Evolutionary conservation across 1,140 invertebrate genomes (phyloP), one percentile per base, ranked within the genome.

Genomic region (Megalonaias nervosa): DNA sequence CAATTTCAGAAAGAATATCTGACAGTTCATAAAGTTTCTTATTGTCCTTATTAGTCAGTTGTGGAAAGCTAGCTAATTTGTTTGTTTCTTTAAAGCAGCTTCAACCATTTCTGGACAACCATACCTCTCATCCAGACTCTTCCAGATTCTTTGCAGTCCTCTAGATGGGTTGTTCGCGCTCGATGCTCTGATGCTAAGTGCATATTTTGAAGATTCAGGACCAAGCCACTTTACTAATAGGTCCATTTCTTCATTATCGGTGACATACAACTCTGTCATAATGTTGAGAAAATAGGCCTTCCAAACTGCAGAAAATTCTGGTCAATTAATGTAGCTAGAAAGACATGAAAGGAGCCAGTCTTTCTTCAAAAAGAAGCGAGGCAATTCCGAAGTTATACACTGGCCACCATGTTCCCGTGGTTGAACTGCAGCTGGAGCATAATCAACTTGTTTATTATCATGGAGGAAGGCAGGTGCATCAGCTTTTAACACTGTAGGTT

Each of bases 191-290:
- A 75, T 67, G 31, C 38, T 70, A 15, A 66, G 31, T 21, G 74
- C 74, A 23, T 78, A 65, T 69, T 67, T 56, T 67, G 58, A n/a
- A 31, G 68, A 77, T 56, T 72, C 61, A 38, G 74, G 58, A 1
- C 79, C 75, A 17, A 81, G 67, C 79, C 79, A 81, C 62, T 74
- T 77, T 21, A 74, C 55, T 19, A 81, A 57, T 31, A 78, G 48
- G 66, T 81, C 79, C n/a, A 78, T n/a, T 59, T 81, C 71, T 68
- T 81, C 75, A 59, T n/a, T 17, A 17, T 38, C 17, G 56, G 74
- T 68, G 23, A 79, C 71, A 13, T 56, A 16, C 23, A 79, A 17
- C 58, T 79, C 77, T 56, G 5, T 57, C 23, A 68, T 67, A 31
- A 79, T 61, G 17, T 17, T 75, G n/a, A 64, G 15, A 55, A 79